A percentile compares a stretch with the other conserved stretches of the same genome.
phyloP scores from a whole-genome alignment of 1,140 invertebrate genomes.

The Zaprionus nigranus region DNA sequence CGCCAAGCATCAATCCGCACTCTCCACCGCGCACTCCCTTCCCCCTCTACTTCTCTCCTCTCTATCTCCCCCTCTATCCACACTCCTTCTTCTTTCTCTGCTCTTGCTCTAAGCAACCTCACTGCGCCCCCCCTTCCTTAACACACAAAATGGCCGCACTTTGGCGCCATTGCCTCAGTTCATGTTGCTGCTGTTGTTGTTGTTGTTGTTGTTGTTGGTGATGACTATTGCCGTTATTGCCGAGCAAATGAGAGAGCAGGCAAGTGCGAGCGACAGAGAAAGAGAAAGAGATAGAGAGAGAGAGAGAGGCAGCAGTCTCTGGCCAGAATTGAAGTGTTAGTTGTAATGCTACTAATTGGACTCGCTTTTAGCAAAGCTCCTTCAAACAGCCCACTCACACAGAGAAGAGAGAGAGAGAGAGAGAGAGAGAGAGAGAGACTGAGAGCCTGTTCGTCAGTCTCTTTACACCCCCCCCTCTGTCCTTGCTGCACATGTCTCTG shows the following conservation, averaged over 20 bases:
- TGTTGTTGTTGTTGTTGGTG: slow-evolving; percentile 20
- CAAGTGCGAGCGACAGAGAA: background rate
- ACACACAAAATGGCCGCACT: slow-evolving; percentile 79
- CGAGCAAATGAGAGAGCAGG: slow-evolving; percentile 28
- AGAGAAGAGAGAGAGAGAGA: slow-evolving; percentile 7
- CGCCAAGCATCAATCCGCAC: slow-evolving; percentile 43
- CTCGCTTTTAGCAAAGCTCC: slow-evolving; percentile 78
- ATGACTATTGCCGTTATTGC: slow-evolving; percentile 56
- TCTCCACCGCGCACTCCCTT: background rate
- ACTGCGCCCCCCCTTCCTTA: slow-evolving; percentile 13
- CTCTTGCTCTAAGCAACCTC: slow-evolving; percentile 5
- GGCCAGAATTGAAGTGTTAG: slow-evolving; percentile 80
- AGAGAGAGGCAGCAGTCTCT: slow-evolving; percentile 15
- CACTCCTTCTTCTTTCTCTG: background rate
- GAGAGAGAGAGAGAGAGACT: background rate
- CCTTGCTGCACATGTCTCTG: slow-evolving; percentile 14
- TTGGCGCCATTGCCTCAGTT: slow-evolving; percentile 75
- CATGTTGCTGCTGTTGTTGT: slow-evolving; percentile 19
- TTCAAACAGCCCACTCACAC: slow-evolving; percentile 49
- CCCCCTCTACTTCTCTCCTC: background rate
- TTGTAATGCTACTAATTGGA: slow-evolving; percentile 83
- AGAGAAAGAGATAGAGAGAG: background rate
- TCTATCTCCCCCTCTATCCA: background rate
- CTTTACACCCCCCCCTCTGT: background rate
- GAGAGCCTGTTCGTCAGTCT: too few relatives aligned